A percentile compares a stretch with the other conserved stretches of the same genome.
phyloP scores from a whole-genome alignment of 2,113 vertebrate species.

The Thymallus thymallus region DNA sequence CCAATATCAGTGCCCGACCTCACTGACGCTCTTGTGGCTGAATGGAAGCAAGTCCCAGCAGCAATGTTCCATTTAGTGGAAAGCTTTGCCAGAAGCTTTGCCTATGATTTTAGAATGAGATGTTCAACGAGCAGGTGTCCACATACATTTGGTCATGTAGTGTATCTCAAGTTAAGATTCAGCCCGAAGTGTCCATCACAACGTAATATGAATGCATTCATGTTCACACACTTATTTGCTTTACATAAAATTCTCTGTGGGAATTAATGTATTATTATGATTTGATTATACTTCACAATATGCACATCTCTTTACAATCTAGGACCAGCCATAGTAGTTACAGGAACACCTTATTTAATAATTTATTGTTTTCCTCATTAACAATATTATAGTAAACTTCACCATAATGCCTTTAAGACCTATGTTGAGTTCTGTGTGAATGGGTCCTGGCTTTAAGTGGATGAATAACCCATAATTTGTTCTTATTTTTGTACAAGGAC shows the following conservation, averaged over 20 bases:
- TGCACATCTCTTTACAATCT: background rate
- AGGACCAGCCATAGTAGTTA: background rate
- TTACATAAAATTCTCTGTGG: background rate
- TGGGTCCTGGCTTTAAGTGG: background rate
- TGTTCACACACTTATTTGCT: background rate
- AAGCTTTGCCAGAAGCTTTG: too few relatives aligned
- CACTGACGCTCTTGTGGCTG: too few relatives aligned
- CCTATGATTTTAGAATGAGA: too few relatives aligned
- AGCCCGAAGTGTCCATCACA: background rate
- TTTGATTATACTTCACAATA: background rate
- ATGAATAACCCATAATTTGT: background rate
- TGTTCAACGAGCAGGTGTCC: too few relatives aligned
- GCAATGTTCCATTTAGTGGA: too few relatives aligned
- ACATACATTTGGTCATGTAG: too few relatives aligned
- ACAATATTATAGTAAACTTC: background rate
- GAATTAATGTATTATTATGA: background rate
- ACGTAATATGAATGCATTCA: background rate
- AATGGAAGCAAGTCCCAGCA: too few relatives aligned
- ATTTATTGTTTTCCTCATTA: background rate
- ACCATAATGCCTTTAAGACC: background rate
- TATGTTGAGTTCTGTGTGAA: background rate
- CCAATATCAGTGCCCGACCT: too few relatives aligned
- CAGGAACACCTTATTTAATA: background rate
- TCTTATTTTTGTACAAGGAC: background rate
- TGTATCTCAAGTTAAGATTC: background rate